Evolutionary conservation across 2,888 invertebrate genomes (phyloP).

Genomic region (Dascillus cervinus): DNA sequence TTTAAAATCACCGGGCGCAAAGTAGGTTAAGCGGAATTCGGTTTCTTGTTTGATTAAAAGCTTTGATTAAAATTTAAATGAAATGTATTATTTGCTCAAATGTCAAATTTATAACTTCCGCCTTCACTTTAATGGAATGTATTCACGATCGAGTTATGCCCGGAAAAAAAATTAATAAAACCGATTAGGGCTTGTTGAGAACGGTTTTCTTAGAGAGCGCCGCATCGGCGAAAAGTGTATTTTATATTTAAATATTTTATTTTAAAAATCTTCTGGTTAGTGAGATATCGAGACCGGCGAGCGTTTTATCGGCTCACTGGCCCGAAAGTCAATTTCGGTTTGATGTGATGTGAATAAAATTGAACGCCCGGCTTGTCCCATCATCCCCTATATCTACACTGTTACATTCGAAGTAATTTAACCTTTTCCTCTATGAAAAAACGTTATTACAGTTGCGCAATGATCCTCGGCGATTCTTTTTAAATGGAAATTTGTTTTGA

Average conservation of each 20-base stretch:
- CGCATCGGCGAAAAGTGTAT: too few relatives aligned
- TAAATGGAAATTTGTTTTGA: neutral
- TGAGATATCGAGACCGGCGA: slow-evolving; percentile 16
- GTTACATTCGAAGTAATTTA: slow-evolving; percentile 19
- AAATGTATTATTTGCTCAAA: too few relatives aligned
- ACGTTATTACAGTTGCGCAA: neutral
- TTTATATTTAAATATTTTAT: slow-evolving; percentile 15
- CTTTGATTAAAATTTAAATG: too few relatives aligned
- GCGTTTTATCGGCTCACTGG: slow-evolving; percentile 39
- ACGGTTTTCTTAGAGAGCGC: too few relatives aligned
- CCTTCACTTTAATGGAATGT: too few relatives aligned
- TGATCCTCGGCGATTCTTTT: neutral
- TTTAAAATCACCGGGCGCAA: too few relatives aligned
- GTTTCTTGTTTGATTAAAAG: too few relatives aligned
- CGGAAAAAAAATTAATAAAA: too few relatives aligned
- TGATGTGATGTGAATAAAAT: slow-evolving; percentile 42
- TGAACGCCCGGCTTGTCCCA: slow-evolving; percentile 35
- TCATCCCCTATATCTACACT: slow-evolving; percentile 32
- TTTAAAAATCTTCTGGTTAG: slow-evolving; percentile 17
- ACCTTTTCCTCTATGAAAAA: neutral
- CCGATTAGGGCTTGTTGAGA: too few relatives aligned
- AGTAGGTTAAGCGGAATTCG: too few relatives aligned
- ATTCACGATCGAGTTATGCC: too few relatives aligned
- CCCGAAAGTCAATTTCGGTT: slow-evolving; percentile 41
- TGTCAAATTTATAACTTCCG: too few relatives aligned